A percentile compares a stretch with the other conserved stretches of the same genome.
Evolutionary conservation across 2,113 vertebrate genomes (phyloP).

Genomic region (Oplegnathus fasciatus): DNA sequence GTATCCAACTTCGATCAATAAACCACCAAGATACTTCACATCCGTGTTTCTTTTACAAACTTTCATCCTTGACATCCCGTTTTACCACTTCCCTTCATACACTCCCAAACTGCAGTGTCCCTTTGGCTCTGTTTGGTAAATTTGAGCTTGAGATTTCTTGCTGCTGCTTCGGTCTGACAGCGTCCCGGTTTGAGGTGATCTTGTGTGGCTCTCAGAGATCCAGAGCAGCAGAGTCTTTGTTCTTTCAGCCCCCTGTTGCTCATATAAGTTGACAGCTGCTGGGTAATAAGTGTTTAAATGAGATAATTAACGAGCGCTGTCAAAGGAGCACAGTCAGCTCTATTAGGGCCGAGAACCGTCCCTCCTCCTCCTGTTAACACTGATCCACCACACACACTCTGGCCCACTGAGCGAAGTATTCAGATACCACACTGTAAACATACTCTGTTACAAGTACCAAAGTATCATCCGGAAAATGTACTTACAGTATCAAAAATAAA

Average conservation of each 20-base stretch:
- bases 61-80: background rate
- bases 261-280: constrained; percentile 76
- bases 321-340: constrained; percentile 42
- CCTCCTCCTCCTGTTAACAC: background rate
- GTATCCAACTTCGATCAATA: background rate
- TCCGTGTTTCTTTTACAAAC: background rate
- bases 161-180: background rate
- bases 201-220: background rate
- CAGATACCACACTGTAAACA: too few species aligned
- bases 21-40: background rate
- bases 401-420: background rate
- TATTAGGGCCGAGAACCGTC: constrained; percentile 15
- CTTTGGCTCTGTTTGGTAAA: background rate
- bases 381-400: background rate
- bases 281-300: constrained; percentile 81
- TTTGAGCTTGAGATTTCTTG: background rate
- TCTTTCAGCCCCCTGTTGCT: constrained; percentile 56
- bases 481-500: too few species aligned
- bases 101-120: background rate
- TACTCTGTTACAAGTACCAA: too few species aligned
- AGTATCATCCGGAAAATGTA: too few species aligned
- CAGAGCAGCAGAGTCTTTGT: constrained; percentile 28
- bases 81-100: background rate
- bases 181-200: background rate
- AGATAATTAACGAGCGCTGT: constrained; percentile 78